Evolutionary conservation across 2,797 vertebrate species (phyloP), one percentile per base, ranked within the genome.

Genomic region (Melanotaenia nigrans): DNA sequence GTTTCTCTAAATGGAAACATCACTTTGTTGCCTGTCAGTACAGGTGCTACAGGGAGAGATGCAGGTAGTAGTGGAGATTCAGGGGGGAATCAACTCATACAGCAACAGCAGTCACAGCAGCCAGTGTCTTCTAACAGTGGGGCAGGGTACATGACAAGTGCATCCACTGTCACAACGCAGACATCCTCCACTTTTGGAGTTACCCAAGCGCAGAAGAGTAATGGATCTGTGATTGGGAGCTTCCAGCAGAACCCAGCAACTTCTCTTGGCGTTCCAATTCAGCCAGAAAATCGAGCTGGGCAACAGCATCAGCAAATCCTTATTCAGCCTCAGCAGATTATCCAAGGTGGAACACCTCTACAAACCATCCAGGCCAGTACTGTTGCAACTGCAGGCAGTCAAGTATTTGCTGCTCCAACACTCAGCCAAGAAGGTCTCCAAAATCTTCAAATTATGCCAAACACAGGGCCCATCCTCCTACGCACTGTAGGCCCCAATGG

Each of bases 1-100:
- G 90, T 99, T 82, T 95, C 96, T 14, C 93, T 98, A 6, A 99
- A 98, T 28, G 97, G 97, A 72, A 99, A 99, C 89, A 97, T 99
- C 90, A 97, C 98, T 3, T 85, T 99, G 85, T 89, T 99, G 83
- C 97, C 98, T 0, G 95, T 99, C 75, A 96, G 95, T 68, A 61
- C 85, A 30, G 89, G 84, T 1, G 64, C 75, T 2, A 22, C 81
- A 2, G 89, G 78, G 51, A 89, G 81, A 25, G 93, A 94, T 22
- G 75, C 72, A 3, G 85, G 25, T 16, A 33, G 69, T 54, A 80
- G 83, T 32, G 92, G 86, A 40, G 89, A 92, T 14, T 16, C 84
- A 30, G 87, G 82, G 7, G 75, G 83, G n/a, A 82, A 77, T 72
- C 94, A 94, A 56, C 87, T 92, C 2, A 14, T 90, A 57, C 92